Evolutionary conservation across 2,888 invertebrate genomes (phyloP).

Genomic region (Brenthis daphne): DNA sequence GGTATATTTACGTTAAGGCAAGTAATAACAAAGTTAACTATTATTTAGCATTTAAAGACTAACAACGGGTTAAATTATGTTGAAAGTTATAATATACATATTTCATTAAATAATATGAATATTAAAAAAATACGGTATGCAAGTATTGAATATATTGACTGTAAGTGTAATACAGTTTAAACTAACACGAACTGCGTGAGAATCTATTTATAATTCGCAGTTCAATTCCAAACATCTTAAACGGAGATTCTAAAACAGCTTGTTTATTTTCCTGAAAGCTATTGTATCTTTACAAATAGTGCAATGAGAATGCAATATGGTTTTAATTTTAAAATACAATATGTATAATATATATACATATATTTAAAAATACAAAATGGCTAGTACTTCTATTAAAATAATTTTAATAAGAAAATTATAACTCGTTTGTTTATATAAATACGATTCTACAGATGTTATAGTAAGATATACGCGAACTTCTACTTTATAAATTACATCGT

Average conservation of each 20-base stretch:
- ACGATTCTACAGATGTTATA: not conserved
- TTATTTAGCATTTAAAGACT: not conserved
- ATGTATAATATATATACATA: not conserved
- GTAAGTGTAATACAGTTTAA: slow-evolving; percentile 10
- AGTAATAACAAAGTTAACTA: slow-evolving; percentile 1
- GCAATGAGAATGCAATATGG: too few relatives aligned
- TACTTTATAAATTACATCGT: slow-evolving; percentile 7
- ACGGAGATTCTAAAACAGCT: slow-evolving; percentile 8
- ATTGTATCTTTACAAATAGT: not conserved
- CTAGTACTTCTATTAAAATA: too few relatives aligned
- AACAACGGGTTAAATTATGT: not conserved
- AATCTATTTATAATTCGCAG: slow-evolving; percentile 20
- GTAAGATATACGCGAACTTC: slow-evolving; percentile 4
- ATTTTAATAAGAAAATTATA: too few relatives aligned
- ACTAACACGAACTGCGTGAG: slow-evolving; percentile 13
- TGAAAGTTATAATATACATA: not conserved
- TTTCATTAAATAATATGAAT: not conserved
- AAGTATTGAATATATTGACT: slow-evolving; percentile 8
- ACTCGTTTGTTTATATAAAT: not conserved
- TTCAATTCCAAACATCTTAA: slow-evolving; percentile 18
- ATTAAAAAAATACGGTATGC: not conserved
- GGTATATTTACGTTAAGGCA: slow-evolving; percentile 18
- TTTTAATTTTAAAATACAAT: too few relatives aligned
- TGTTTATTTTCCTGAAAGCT: not conserved
- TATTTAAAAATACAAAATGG: not conserved